Base-by-base conservation (phyloP, 1,140 invertebrate genomes). In the Trachymyrmex septentrionalis region DNA sequence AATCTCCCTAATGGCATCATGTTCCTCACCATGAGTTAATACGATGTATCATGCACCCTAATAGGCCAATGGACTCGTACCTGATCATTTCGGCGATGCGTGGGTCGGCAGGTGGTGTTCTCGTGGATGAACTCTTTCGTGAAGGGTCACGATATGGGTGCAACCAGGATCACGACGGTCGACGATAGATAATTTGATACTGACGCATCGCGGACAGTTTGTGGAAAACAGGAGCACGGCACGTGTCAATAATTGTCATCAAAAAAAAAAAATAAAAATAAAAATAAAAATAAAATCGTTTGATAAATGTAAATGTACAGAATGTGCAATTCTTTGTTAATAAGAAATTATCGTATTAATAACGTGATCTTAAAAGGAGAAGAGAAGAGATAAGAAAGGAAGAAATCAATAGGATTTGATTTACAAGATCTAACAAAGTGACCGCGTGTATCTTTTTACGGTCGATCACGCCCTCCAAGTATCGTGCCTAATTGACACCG, bases 1-100 rank as follows among this genome's bases (percentile, higher is more conserved):
- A 94, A 94, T 94, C 92, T 92, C 72, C 91, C 92, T 94, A 94
- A 94, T 94, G 92, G 93, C 85, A 88, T 89, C 87, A 84, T 86
- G 88, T 93, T 91, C 89, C 86, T 93, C 91, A 86, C 89, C 87
- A 90, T 86, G 85, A 90, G 91, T 89, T 93, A 93, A 92, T 94
- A 93, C 91, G 93, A 92, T 93, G 93, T 93, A 94, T 93, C 92
- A 92, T 91, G 89, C 91, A 91, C 89, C 86, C 90, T 92, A 89
- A 91, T 91, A 87, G 89, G 84, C 86, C 90, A 91, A 88, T 92
- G 87, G 87, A 84, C 87, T 92, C 69, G 86, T 91, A 88, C 91
- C 87, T 90, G 90, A 86, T 91, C 84, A 91, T 91, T 91, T 91
- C 85, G 90, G 69, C 82, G 78, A 82, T 91, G 87, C 90, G 87